Evolutionary conservation across 2,797 vertebrate species (phyloP).

Genomic region (Siniperca scherzeri): DNA sequence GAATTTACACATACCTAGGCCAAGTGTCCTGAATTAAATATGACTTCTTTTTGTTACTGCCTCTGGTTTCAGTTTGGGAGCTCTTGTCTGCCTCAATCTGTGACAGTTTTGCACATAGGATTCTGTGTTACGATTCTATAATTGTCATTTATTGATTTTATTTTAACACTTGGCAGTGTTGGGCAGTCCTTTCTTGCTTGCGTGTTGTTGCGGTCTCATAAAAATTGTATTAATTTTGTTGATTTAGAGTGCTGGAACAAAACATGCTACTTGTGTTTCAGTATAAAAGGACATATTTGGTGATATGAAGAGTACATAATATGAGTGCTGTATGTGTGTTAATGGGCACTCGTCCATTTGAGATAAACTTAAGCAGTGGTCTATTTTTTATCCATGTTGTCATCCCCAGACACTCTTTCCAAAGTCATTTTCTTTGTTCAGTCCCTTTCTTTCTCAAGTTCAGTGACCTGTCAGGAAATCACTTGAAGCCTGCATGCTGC

Average conservation of each 20-base stretch:
- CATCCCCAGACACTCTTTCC: constrained; percentile 16
- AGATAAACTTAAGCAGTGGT: background rate
- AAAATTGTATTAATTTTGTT: background rate
- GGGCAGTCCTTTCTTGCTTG: background rate
- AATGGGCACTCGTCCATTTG: background rate
- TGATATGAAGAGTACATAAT: background rate
- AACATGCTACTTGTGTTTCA: constrained; percentile 1
- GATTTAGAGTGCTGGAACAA: background rate
- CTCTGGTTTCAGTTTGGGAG: constrained; percentile 49
- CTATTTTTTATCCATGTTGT: constrained; percentile 40
- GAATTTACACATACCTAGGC: constrained; percentile 57
- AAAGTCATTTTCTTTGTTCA: constrained; percentile 49
- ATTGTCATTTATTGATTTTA: constrained; percentile 16
- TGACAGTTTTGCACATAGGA: constrained; percentile 9
- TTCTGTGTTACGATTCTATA: background rate
- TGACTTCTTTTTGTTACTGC: constrained; percentile 47
- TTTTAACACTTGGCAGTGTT: background rate
- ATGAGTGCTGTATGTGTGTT: background rate
- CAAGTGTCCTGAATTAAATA: constrained; percentile 58
- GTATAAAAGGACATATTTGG: constrained; percentile 5
- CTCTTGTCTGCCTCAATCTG: constrained; percentile 18
- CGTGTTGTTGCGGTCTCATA: background rate
- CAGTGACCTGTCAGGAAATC: constrained; percentile 49
- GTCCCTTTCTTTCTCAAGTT: constrained; percentile 32
- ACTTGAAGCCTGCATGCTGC: constrained; percentile 33